phyloP scores from a whole-genome alignment of 2,888 invertebrate species.

The Synergus itoensis region DNA sequence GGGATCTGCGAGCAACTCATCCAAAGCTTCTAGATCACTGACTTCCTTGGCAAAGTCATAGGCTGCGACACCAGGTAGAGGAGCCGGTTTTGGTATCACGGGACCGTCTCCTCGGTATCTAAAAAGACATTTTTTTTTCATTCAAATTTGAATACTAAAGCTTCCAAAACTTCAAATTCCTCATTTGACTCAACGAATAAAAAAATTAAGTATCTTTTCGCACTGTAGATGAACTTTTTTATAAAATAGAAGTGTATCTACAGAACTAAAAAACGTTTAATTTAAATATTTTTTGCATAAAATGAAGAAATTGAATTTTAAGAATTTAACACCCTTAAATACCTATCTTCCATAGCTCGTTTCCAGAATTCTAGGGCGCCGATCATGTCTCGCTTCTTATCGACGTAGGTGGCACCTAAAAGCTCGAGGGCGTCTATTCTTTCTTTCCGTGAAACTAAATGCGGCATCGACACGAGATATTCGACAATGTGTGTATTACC shows the following conservation, averaged over 20 bases:
- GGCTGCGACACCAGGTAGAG: constrained; percentile 87
- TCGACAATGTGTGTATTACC: constrained; percentile 97
- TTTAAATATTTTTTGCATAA: too few relatives aligned
- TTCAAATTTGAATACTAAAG: too few relatives aligned
- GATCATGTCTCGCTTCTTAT: constrained; percentile 96
- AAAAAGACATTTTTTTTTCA: constrained; percentile 31
- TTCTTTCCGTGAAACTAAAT: constrained; percentile 86
- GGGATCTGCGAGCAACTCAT: constrained; percentile 93
- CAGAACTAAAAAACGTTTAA: too few relatives aligned
- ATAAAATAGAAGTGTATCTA: too few relatives aligned
- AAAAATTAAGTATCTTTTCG: too few relatives aligned
- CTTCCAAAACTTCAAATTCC: too few relatives aligned
- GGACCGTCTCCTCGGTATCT: constrained; percentile 83
- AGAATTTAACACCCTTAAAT: constrained; percentile 35
- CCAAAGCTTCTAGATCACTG: constrained; percentile 86
- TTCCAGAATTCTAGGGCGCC: constrained; percentile 94
- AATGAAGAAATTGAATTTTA: too few relatives aligned
- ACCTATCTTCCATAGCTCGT: constrained; percentile 93
- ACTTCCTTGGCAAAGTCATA: constrained; percentile 95
- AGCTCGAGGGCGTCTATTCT: constrained; percentile 94
- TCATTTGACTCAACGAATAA: too few relatives aligned
- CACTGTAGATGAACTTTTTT: too few relatives aligned
- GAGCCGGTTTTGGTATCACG: constrained; percentile 86
- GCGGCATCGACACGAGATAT: constrained; percentile 86
- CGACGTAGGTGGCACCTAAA: constrained; percentile 97